Conservation (phyloP, 2,797 vertebrate species). For the Otus scops region DNA sequence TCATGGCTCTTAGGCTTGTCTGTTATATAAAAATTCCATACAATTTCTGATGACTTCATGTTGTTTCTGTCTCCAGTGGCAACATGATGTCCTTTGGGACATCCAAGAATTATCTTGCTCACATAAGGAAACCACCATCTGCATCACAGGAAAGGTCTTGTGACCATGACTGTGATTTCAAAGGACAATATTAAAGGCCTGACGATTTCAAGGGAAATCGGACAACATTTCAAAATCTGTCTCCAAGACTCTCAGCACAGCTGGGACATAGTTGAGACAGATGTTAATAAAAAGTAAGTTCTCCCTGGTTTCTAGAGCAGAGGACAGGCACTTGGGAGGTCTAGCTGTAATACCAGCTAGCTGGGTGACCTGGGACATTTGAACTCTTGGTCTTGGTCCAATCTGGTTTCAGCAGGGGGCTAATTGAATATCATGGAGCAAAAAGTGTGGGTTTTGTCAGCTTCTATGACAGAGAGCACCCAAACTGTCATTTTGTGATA, state of each 20-base stretch:
- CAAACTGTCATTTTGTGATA: background rate
- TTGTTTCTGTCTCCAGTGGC: background rate
- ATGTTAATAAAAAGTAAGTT: background rate
- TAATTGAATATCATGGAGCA: background rate
- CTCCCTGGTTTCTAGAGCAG: background rate
- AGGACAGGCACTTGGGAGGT: background rate
- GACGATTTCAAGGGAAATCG: background rate
- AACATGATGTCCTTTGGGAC: background rate
- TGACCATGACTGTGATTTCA: background rate
- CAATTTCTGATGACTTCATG: background rate
- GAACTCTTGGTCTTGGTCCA: background rate
- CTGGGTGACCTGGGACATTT: background rate
- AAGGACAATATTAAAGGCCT: background rate
- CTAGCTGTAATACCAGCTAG: background rate
- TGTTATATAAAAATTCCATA: background rate
- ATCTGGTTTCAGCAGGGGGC: fast-evolving
- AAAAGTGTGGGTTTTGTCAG: fast-evolving
- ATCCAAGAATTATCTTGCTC: background rate
- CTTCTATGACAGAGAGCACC: background rate
- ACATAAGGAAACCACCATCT: background rate
- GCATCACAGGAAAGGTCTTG: background rate
- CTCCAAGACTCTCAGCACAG: background rate
- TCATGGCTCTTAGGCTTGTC: background rate
- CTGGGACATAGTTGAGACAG: background rate
- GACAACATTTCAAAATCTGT: background rate